phyloP scores from a whole-genome alignment of 1,140 invertebrate genomes.

The Diploscapter pachys region DNA sequence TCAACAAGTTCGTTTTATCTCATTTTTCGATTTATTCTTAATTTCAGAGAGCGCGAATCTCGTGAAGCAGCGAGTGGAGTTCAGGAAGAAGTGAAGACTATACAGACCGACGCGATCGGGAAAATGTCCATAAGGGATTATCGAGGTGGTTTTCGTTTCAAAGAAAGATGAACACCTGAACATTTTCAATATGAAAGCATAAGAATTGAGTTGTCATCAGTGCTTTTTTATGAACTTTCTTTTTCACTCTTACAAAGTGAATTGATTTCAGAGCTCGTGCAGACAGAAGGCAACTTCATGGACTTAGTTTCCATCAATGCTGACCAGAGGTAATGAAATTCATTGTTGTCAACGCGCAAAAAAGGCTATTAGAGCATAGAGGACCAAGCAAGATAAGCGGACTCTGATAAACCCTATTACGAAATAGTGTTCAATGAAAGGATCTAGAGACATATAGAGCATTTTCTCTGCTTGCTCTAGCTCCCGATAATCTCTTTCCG shows the following conservation, averaged over 20 bases:
- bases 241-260: background rate
- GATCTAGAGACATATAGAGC: too few relatives aligned
- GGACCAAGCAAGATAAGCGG: too few relatives aligned
- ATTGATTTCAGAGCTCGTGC: slow-evolving; percentile 25
- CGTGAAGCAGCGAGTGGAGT: slow-evolving; percentile 12
- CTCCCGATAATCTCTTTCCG: background rate
- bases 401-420: too few relatives aligned
- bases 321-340: slow-evolving; percentile 7
- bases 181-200: too few relatives aligned
- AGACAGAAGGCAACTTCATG: slow-evolving; percentile 19
- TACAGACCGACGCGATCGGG: slow-evolving; percentile 26
- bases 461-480: background rate
- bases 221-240: slow-evolving; percentile 1
- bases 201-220: too few relatives aligned
- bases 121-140: slow-evolving; percentile 25
- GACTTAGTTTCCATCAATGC: slow-evolving; percentile 21
- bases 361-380: too few relatives aligned
- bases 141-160: slow-evolving; percentile 8
- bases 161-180: background rate
- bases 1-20: slow-evolving; percentile 16
- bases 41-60: too few relatives aligned
- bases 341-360: too few relatives aligned
- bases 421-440: too few relatives aligned
- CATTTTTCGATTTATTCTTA: too few relatives aligned
- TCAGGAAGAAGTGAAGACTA: slow-evolving; percentile 5